These are phyloP conservation scores for Melanitta fusca DNA, from an alignment of 2,797 vertebrate species.

Conservation along the genomic window DNA sequence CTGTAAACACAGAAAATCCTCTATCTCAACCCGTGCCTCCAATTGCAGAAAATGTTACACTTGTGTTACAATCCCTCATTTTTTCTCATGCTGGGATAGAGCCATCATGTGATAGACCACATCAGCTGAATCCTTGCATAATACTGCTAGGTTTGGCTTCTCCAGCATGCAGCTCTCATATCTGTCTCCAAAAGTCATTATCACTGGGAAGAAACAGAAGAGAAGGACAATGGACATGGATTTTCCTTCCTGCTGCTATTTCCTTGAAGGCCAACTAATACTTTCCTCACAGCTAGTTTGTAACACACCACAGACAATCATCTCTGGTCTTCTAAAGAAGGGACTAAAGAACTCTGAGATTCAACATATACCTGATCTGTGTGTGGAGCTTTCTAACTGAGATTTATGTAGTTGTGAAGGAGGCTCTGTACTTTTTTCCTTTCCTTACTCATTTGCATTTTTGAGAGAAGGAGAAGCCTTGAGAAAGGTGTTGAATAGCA, in stretches of 20 bases:
- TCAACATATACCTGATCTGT: not conserved
- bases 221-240: not conserved
- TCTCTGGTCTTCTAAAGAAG: not conserved
- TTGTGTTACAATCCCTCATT: not conserved
- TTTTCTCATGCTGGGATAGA: not conserved
- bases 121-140: not conserved
- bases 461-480: not conserved
- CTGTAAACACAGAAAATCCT: not conserved
- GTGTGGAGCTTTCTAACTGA: not conserved
- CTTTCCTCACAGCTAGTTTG: not conserved
- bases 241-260: not conserved
- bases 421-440: not conserved
- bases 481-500: not conserved
- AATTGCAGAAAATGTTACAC: not conserved
- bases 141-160: not conserved
- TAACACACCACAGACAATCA: not conserved
- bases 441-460: not conserved
- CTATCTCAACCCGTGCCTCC: not conserved
- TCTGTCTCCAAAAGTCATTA: not conserved
- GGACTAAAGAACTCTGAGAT: not conserved
- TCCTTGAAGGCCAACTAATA: not conserved
- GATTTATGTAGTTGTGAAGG: not conserved
- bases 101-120: not conserved
- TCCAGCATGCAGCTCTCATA: not conserved
- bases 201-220: not conserved